Evolutionary conservation across 2,113 vertebrate genomes (phyloP).

Genomic region (Saguinus imperator): DNA sequence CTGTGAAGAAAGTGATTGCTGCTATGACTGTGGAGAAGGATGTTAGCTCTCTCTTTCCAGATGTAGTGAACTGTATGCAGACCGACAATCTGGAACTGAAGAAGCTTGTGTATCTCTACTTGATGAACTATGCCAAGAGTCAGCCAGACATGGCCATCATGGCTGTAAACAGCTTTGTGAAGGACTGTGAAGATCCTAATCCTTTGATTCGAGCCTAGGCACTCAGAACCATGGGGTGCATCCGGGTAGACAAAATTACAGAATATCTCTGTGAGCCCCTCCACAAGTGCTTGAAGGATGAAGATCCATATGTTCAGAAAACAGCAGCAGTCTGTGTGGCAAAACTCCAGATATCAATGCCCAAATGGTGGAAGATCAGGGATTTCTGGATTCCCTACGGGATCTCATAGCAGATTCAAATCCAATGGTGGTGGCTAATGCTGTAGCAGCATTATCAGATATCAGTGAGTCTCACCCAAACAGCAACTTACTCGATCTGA

Average conservation of each 20-base stretch:
- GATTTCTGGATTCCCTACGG: conserved; percentile 96
- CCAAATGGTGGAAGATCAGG: conserved; percentile 99
- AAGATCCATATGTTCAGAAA: conserved; percentile 98
- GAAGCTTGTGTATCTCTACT: conserved; percentile 97
- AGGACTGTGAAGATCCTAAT: conserved; percentile 99
- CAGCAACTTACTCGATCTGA: conserved; percentile 99
- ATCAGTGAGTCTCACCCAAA: conserved; percentile 99
- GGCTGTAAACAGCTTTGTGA: conserved; percentile 99
- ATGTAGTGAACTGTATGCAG: conserved; percentile 99
- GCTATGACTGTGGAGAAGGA: conserved; percentile 99
- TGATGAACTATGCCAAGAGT: conserved; percentile 99
- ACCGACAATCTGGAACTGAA: conserved; percentile 98
- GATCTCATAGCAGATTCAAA: conserved; percentile 99
- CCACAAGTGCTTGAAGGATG: conserved; percentile 97
- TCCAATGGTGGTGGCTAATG: conserved; percentile 99
- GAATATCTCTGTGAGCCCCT: conserved; percentile 98
- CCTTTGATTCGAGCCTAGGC: conserved; percentile 97
- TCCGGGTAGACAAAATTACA: conserved; percentile 98
- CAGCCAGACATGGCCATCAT: conserved; percentile 99
- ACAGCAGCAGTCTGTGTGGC: conserved; percentile 98
- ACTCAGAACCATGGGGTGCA: conserved; percentile 99
- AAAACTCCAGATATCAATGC: conserved; percentile 99
- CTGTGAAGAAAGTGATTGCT: conserved; percentile 98
- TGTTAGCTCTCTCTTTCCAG: conserved; percentile 97
- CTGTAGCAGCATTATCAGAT: conserved; percentile 97